phyloP scores from a whole-genome alignment of 2,888 invertebrate genomes.

The Dryomyza anilis region DNA sequence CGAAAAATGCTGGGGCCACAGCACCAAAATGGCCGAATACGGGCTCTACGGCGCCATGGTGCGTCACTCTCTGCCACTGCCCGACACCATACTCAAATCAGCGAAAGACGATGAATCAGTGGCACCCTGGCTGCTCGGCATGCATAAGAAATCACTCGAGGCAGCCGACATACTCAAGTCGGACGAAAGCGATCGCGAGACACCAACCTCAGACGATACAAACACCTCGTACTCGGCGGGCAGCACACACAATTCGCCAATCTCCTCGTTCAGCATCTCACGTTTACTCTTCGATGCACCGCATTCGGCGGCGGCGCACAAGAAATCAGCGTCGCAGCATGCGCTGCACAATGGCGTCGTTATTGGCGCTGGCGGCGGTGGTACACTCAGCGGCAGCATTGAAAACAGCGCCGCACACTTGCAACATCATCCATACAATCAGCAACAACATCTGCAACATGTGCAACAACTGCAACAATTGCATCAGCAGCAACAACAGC shows the following conservation, averaged over 20 bases:
- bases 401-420: slow-evolving; percentile 35
- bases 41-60: slow-evolving; percentile 99
- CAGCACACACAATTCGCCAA: slow-evolving; percentile 62
- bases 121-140: slow-evolving; percentile 98
- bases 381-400: not conserved
- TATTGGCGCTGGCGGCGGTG: slow-evolving; percentile 33
- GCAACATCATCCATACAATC: slow-evolving; percentile 54
- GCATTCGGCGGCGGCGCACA: slow-evolving; percentile 39
- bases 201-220: slow-evolving; percentile 66
- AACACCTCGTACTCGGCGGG: slow-evolving; percentile 64
- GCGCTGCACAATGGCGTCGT: slow-evolving; percentile 27
- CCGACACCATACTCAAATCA: slow-evolving; percentile 97
- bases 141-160: slow-evolving; percentile 95
- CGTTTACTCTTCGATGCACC: slow-evolving; percentile 58
- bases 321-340: slow-evolving; percentile 20
- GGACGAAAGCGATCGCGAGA: slow-evolving; percentile 74
- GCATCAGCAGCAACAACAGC: slow-evolving; percentile 43
- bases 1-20: slow-evolving; percentile 99
- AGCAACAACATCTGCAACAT: slow-evolving; percentile 53
- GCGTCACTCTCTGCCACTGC: slow-evolving; percentile 95
- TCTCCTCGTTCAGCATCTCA: slow-evolving; percentile 60
- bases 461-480: slow-evolving; percentile 50
- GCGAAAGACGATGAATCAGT: slow-evolving; percentile 96
- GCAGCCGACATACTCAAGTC: slow-evolving; percentile 92
- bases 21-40: slow-evolving; percentile 99